Evolutionary conservation across 2,888 invertebrate genomes (phyloP).

Genomic region (Octonoba sinensis): DNA sequence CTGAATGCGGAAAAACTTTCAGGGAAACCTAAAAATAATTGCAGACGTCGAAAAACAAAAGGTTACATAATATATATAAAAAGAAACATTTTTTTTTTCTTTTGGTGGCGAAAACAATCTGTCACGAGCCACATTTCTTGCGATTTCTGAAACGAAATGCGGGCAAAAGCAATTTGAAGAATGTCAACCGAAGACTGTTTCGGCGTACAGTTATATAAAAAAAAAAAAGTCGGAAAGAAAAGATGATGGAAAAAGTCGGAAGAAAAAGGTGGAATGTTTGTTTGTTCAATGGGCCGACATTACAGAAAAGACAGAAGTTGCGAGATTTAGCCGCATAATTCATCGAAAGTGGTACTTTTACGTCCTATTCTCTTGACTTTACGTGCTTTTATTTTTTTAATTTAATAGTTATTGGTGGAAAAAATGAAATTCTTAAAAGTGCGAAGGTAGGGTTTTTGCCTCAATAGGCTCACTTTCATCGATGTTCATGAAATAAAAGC

Average conservation of each 20-base stretch:
- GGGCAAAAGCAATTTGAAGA: slow-evolving; percentile 58
- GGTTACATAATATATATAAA: slow-evolving; percentile 50
- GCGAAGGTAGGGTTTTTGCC: too few relatives aligned
- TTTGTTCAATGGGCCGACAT: slow-evolving; percentile 50
- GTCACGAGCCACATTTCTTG: slow-evolving; percentile 38
- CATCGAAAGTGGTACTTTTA: slow-evolving; percentile 48
- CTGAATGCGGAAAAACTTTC: slow-evolving; percentile 25
- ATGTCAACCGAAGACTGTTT: slow-evolving; percentile 55
- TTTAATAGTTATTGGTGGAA: not conserved
- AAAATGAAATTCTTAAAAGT: too few relatives aligned
- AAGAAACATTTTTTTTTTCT: slow-evolving; percentile 10
- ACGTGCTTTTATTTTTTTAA: slow-evolving; percentile 15
- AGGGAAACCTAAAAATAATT: slow-evolving; percentile 57
- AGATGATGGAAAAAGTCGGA: slow-evolving; percentile 15
- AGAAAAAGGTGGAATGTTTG: slow-evolving; percentile 20
- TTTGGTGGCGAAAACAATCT: slow-evolving; percentile 41
- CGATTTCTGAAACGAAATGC: slow-evolving; percentile 53
- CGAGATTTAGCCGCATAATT: slow-evolving; percentile 39
- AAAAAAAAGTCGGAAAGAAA: slow-evolving; percentile 8
- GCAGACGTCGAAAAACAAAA: slow-evolving; percentile 34
- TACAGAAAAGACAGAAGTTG: slow-evolving; percentile 40
- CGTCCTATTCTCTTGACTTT: slow-evolving; percentile 23
- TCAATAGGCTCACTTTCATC: too few relatives aligned
- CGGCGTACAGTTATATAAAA: slow-evolving; percentile 27
- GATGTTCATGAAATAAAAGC: too few relatives aligned